A percentile compares a stretch with the other conserved stretches of the same genome.
Conservation (phyloP, 2,113 vertebrate species). For the Piprites chloris region DNA sequence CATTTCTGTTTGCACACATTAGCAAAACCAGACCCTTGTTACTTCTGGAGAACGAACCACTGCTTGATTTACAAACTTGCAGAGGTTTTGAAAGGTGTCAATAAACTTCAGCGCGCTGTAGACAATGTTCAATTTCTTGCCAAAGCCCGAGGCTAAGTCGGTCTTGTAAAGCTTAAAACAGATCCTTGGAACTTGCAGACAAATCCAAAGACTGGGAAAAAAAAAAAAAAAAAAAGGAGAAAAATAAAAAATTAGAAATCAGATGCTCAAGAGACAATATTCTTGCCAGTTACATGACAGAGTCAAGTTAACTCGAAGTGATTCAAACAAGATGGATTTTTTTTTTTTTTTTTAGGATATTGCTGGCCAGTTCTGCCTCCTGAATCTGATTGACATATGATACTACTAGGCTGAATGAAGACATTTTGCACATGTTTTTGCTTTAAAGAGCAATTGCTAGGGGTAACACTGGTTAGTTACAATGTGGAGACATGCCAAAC, state of each 20-base stretch:
- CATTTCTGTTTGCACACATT: neutral
- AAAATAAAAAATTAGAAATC: conserved; percentile 29
- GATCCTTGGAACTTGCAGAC: neutral
- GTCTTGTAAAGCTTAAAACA: conserved; percentile 45
- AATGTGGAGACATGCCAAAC: neutral
- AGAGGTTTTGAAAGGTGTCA: conserved; percentile 58
- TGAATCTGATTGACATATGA: conserved; percentile 58
- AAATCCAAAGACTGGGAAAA: neutral
- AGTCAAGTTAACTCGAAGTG: conserved; percentile 59
- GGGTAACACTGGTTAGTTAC: conserved; percentile 38
- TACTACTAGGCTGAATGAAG: conserved; percentile 49
- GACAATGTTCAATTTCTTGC: conserved; percentile 42
- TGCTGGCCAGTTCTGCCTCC: conserved; percentile 32
- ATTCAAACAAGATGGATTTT: conserved; percentile 41
- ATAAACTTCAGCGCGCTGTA: conserved; percentile 37
- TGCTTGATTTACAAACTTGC: conserved; percentile 58
- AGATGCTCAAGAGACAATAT: conserved; percentile 34
- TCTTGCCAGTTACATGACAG: conserved; percentile 55
- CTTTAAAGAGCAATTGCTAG: conserved; percentile 63
- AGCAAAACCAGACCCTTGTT: conserved; percentile 20
- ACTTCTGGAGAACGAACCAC: conserved; percentile 30
- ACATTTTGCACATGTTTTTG: conserved; percentile 54
- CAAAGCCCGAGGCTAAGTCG: conserved; percentile 53
- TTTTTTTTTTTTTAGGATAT: neutral
- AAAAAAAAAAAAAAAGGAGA: neutral